Conservation (phyloP, 2,888 invertebrate species). For the Zaprionus obscuricornis region DNA sequence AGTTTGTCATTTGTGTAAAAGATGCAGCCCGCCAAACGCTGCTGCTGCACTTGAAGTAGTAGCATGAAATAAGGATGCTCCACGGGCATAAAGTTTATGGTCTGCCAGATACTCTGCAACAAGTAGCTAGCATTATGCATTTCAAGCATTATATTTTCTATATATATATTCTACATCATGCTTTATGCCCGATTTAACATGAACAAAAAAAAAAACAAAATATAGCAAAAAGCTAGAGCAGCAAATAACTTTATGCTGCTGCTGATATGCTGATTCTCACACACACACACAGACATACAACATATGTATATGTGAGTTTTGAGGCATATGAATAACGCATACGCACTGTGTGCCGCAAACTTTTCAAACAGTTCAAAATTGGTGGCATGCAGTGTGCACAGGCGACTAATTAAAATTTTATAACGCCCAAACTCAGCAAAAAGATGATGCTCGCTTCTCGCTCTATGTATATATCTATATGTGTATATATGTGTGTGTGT, state of each 20-base stretch:
- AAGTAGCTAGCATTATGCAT: neutral
- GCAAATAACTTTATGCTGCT: too few relatives aligned
- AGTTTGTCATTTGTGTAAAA: slow-evolving; percentile 77
- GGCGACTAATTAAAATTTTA: slow-evolving; percentile 75
- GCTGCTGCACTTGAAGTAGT: slow-evolving; percentile 57
- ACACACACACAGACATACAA: neutral
- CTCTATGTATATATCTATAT: neutral
- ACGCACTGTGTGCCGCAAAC: slow-evolving; percentile 71
- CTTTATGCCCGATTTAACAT: too few relatives aligned
- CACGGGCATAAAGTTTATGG: neutral
- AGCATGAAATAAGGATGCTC: slow-evolving; percentile 3
- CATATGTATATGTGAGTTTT: slow-evolving; percentile 11
- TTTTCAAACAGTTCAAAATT: slow-evolving; percentile 75
- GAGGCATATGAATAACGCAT: slow-evolving; percentile 69
- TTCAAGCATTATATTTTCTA: neutral
- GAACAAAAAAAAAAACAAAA: too few relatives aligned
- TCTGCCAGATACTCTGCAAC: neutral
- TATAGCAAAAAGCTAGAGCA: slow-evolving; percentile 16
- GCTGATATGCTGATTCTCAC: too few relatives aligned
- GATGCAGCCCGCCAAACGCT: slow-evolving; percentile 54
- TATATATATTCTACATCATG: too few relatives aligned
- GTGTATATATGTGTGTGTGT: slow-evolving; percentile 12
- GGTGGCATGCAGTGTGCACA: slow-evolving; percentile 64
- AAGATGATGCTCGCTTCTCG: slow-evolving; percentile 7
- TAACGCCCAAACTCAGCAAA: slow-evolving; percentile 56